Conservation (phyloP, 2,797 vertebrate species). For the Dermochelys coriacea region DNA sequence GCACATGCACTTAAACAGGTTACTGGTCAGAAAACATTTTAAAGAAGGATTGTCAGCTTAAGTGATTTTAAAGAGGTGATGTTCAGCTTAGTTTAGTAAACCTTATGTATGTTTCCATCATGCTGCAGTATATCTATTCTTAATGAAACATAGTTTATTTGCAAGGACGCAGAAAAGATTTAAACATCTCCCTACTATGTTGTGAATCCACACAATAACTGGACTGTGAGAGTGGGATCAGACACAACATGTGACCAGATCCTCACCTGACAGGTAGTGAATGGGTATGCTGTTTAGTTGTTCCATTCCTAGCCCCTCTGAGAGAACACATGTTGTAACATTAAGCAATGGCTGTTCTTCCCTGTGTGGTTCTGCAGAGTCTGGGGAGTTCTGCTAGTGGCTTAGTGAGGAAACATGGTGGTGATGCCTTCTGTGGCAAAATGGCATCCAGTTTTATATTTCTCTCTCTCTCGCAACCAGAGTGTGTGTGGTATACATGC, state of each 20-base stretch:
- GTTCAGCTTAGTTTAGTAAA: neutral
- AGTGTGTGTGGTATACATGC: neutral
- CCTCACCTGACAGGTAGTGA: neutral
- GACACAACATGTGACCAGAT: accelerated
- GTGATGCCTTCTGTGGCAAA: slow-evolving; percentile 36
- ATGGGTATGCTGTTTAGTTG: neutral
- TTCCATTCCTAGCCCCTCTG: neutral
- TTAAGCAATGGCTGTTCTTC: neutral
- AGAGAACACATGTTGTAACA: slow-evolving; percentile 26
- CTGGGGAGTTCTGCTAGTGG: slow-evolving; percentile 22
- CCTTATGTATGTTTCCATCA: neutral
- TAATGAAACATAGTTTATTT: neutral
- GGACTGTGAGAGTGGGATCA: accelerated
- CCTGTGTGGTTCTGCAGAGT: slow-evolving; percentile 10
- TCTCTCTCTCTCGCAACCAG: slow-evolving; percentile 21
- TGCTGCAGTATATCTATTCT: neutral
- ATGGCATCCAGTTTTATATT: slow-evolving; percentile 38
- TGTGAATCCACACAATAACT: neutral
- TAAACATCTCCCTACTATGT: neutral
- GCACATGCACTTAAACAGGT: neutral
- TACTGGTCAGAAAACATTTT: neutral
- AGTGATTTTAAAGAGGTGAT: neutral
- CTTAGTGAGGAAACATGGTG: slow-evolving; percentile 13
- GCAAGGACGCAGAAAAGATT: neutral
- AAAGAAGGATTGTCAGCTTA: neutral